phyloP scores from a whole-genome alignment of 2,113 vertebrate genomes.

The Rhadina sibilatrix region DNA sequence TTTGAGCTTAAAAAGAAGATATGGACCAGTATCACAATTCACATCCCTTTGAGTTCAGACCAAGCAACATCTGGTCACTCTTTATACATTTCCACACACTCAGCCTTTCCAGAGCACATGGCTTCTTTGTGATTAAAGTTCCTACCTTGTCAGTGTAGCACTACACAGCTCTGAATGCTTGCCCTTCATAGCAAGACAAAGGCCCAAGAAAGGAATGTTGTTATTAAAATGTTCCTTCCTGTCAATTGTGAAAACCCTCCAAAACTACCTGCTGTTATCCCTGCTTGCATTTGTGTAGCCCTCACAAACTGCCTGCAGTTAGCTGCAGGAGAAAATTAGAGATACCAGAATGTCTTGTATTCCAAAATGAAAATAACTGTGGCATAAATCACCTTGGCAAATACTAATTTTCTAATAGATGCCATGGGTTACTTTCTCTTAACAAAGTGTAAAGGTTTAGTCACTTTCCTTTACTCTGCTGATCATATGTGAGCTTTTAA shows the following conservation, averaged over 20 bases:
- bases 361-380: background rate
- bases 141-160: background rate
- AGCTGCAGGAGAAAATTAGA: background rate
- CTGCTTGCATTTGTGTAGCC: background rate
- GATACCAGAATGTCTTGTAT: background rate
- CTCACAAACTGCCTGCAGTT: background rate
- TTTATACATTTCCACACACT: background rate
- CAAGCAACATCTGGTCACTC: background rate
- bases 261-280: background rate
- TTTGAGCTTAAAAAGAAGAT: constrained; percentile 65
- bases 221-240: background rate
- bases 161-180: background rate
- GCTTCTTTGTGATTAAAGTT: background rate
- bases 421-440: background rate
- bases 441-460: background rate
- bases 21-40: background rate
- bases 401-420: background rate
- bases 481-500: background rate
- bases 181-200: background rate
- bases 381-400: background rate
- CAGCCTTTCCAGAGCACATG: background rate
- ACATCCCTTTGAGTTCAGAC: background rate
- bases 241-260: background rate
- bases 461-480: background rate
- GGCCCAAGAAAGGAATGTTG: background rate